Percentiles rank a stretch among this genome's conserved stretches.
These are phyloP conservation scores for Meliscaeva auricollis DNA, from an alignment of 2,888 invertebrate genomes.

Conservation along the genomic window DNA sequence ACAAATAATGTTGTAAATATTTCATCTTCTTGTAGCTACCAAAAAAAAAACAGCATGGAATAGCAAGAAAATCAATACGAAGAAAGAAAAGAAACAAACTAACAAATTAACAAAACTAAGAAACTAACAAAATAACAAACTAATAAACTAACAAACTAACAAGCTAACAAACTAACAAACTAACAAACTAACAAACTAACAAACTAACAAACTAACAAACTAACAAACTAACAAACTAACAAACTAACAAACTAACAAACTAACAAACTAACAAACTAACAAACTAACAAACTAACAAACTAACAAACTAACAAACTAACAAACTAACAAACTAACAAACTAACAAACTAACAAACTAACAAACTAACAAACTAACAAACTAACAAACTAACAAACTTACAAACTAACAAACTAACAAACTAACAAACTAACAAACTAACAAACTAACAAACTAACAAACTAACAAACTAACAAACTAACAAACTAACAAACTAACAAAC, in stretches of 20 bases:
- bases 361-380: background rate
- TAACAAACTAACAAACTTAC: background rate
- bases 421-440: background rate
- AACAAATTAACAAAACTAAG: too few relatives aligned
- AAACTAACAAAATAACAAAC: background rate
- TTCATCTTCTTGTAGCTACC: too few relatives aligned
- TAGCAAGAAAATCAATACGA: too few relatives aligned
- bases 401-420: background rate
- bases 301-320: background rate
- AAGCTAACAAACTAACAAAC: background rate
- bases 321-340: background rate
- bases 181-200: background rate
- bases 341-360: background rate
- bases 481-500: background rate
- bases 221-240: background rate
- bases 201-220: background rate
- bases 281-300: background rate
- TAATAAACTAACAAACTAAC: background rate
- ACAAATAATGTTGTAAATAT: too few relatives aligned
- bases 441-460: background rate
- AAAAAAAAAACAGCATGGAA: too few relatives aligned
- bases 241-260: background rate
- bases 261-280: background rate
- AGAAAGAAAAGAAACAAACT: too few relatives aligned
- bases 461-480: background rate